A percentile compares a stretch with the other conserved stretches of the same genome.
phyloP scores from a whole-genome alignment of 30 jellyfish, hydroid and myxozoan genomes.

The Chrysaora quinquecirrha region DNA sequence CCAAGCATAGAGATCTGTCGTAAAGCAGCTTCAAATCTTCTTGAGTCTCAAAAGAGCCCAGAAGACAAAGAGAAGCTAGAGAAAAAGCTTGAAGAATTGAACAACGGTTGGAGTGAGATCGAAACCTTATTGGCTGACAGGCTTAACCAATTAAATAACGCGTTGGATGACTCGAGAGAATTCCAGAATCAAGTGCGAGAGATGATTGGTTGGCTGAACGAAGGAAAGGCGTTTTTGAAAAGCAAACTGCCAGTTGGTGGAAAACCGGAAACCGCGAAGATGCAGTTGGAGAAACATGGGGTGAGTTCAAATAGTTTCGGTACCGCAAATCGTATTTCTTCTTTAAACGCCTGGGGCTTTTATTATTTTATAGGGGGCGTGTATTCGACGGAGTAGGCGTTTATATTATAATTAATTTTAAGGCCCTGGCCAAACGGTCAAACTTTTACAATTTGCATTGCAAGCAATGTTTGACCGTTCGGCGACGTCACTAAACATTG shows the following conservation, averaged over 20 bases:
- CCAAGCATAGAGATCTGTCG: slow-evolving; percentile 86
- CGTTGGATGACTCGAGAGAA: slow-evolving; percentile 83
- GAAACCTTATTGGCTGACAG: slow-evolving; percentile 65
- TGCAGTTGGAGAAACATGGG: slow-evolving; percentile 86
- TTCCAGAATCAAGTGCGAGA: slow-evolving; percentile 94
- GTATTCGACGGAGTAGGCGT: no score
- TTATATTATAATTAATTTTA: no score
- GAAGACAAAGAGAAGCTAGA: slow-evolving; percentile 70
- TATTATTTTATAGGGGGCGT: no score
- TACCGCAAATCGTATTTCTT: no score
- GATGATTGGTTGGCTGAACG: slow-evolving; percentile 89
- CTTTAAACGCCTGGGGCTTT: no score
- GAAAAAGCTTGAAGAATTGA: slow-evolving; percentile 52
- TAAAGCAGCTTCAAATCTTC: slow-evolving; percentile 60
- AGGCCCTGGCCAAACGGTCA: no score
- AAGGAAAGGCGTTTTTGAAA: slow-evolving; percentile 83
- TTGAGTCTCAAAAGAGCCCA: slow-evolving; percentile 68
- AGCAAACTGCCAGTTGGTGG: slow-evolving; percentile 94
- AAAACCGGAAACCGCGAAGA: slow-evolving; percentile 70
- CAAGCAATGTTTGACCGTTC: no score
- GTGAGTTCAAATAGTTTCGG: no score
- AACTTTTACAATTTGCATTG: no score
- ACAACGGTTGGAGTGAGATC: slow-evolving; percentile 82
- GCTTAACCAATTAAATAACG: slow-evolving; percentile 63
- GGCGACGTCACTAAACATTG: no score